phyloP scores from a whole-genome alignment of 2,113 vertebrate species.

The Oreocharis arfaki region DNA sequence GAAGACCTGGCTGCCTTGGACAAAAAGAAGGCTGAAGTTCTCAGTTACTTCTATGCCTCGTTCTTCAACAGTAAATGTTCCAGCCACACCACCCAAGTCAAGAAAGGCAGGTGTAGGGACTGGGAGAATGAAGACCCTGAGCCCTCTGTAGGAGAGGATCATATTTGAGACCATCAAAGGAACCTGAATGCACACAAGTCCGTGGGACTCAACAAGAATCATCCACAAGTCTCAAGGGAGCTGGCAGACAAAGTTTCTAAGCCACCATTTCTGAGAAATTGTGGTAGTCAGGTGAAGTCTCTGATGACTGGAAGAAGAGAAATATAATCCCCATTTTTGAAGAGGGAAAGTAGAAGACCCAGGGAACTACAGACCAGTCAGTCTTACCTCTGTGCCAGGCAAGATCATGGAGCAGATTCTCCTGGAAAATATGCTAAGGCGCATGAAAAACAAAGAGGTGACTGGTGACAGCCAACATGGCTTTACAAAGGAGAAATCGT shows the following conservation, averaged over 20 bases:
- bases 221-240: neutral
- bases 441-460: neutral
- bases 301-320: neutral
- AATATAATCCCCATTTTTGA: neutral
- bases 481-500: neutral
- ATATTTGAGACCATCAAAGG: neutral
- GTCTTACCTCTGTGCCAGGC: neutral
- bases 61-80: neutral
- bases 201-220: neutral
- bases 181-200: neutral
- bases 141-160: neutral
- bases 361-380: neutral
- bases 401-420: neutral
- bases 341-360: neutral
- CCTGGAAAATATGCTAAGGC: neutral
- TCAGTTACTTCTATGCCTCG: neutral
- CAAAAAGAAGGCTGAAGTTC: neutral
- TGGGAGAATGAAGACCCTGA: neutral
- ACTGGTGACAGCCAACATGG: neutral
- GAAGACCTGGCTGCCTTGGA: neutral
- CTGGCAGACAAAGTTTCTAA: neutral
- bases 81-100: neutral
- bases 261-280: neutral
- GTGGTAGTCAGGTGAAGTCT: neutral
- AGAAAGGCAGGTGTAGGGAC: neutral